Percentiles rank a stretch among this genome's conserved stretches.
phyloP scores from a whole-genome alignment of 2,888 invertebrate species.

The Fabriciana adippe region DNA sequence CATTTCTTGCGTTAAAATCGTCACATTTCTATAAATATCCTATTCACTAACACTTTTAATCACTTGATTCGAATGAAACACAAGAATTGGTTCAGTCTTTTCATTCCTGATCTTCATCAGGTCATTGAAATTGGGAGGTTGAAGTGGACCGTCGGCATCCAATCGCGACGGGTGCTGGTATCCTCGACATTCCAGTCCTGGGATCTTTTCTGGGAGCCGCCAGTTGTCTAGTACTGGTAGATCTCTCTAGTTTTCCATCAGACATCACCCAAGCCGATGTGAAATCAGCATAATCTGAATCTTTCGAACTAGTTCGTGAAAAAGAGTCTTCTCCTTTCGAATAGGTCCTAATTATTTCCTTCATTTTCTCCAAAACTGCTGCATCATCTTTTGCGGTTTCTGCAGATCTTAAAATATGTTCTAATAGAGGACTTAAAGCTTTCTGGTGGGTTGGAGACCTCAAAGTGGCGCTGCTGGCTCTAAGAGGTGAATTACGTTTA shows the following conservation, averaged over 20 bases:
- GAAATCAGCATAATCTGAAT: conserved; percentile 85
- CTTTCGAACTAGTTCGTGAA: conserved; percentile 77
- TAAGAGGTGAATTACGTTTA: conserved; percentile 77
- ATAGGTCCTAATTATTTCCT: conserved; percentile 81
- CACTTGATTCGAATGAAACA: conserved; percentile 38
- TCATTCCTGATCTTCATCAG: conserved; percentile 42
- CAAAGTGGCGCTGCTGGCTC: conserved; percentile 73
- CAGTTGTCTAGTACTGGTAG: conserved; percentile 79
- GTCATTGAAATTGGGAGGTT: conserved; percentile 76
- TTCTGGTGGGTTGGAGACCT: conserved; percentile 84
- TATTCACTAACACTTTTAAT: conserved; percentile 36
- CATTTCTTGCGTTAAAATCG: conserved; percentile 18
- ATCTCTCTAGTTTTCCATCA: conserved; percentile 85
- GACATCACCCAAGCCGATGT: conserved; percentile 88
- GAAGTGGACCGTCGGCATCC: conserved; percentile 75
- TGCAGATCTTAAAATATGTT: conserved; percentile 88
- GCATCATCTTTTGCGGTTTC: conserved; percentile 88
- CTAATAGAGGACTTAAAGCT: conserved; percentile 84
- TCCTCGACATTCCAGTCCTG: conserved; percentile 69
- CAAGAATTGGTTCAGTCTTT: conserved; percentile 43
- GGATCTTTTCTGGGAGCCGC: conserved; percentile 75
- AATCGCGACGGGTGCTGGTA: conserved; percentile 73
- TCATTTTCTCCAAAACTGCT: conserved; percentile 88
- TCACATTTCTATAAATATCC: conserved; percentile 29
- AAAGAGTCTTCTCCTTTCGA: conserved; percentile 74